Percentiles rank a stretch among this genome's conserved stretches.
Conservation (phyloP, 2,888 invertebrate genomes). For the Caenorhabditis doughertyi region DNA sequence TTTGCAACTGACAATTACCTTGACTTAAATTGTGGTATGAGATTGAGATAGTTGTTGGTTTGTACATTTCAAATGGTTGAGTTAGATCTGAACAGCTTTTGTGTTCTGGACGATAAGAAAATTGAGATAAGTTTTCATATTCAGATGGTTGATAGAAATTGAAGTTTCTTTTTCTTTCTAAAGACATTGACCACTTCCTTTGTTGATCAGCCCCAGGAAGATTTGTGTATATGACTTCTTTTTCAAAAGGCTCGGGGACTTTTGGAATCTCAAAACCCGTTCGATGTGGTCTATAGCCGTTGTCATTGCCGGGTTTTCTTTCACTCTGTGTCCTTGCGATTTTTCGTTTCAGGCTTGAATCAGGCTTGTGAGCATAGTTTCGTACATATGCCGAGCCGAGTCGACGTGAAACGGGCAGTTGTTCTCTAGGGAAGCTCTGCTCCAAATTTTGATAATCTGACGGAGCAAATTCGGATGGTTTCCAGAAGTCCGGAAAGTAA, state of each 20-base stretch:
- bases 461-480: constrained; percentile 47
- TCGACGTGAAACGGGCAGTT: constrained; percentile 40
- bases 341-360: constrained; percentile 68
- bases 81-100: constrained; percentile 61
- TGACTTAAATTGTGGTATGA: constrained; percentile 57
- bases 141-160: constrained; percentile 26
- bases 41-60: constrained; percentile 56
- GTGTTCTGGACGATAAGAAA: constrained; percentile 46
- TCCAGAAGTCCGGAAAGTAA: constrained; percentile 58
- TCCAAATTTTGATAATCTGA: constrained; percentile 54
- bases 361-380: constrained; percentile 48
- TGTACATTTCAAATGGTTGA: constrained; percentile 47
- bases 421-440: constrained; percentile 17
- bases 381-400: constrained; percentile 47
- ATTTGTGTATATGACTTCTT: constrained; percentile 50
- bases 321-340: constrained; percentile 70
- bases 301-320: constrained; percentile 43
- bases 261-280: constrained; percentile 36
- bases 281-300: constrained; percentile 20
- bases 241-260: constrained; percentile 14
- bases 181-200: constrained; percentile 50
- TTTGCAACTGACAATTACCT: constrained; percentile 40
- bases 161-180: constrained; percentile 48
- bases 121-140: constrained; percentile 42
- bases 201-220: constrained; percentile 24